Conservation (phyloP, 2,888 invertebrate species). For the Gibbula magus region DNA sequence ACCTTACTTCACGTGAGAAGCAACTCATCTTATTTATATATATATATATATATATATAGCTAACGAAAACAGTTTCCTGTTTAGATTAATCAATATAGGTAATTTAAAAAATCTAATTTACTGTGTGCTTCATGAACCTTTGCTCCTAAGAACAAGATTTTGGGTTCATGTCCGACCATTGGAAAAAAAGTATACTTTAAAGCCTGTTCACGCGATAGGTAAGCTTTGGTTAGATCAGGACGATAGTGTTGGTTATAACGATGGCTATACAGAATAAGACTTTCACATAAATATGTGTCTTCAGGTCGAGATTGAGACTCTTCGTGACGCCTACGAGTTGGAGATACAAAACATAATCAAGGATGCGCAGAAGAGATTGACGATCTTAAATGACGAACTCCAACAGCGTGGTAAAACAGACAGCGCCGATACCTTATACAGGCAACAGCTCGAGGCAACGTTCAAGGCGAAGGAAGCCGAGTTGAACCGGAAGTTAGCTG, state of each 20-base stretch:
- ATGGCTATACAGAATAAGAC: neutral
- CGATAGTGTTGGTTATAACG: neutral
- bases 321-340: constrained; percentile 70
- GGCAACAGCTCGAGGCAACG: neutral
- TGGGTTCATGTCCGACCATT: no score
- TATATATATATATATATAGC: no score
- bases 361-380: constrained; percentile 57
- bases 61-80: no score
- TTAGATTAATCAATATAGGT: no score
- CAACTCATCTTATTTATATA: no score
- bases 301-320: constrained; percentile 66
- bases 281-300: neutral
- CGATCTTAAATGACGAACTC: constrained; percentile 19
- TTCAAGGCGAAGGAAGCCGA: constrained; percentile 49
- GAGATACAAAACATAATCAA: constrained; percentile 64
- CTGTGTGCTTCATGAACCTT: no score
- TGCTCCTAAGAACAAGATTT: no score
- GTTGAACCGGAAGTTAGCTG: constrained; percentile 55
- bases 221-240: no score
- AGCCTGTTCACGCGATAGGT: no score
- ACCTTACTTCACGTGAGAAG: no score
- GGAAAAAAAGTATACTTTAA: no score
- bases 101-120: no score
- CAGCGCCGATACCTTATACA: neutral
- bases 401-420: neutral